Conservation (phyloP, 2,113 vertebrate genomes). For the Dipodomys merriami region DNA sequence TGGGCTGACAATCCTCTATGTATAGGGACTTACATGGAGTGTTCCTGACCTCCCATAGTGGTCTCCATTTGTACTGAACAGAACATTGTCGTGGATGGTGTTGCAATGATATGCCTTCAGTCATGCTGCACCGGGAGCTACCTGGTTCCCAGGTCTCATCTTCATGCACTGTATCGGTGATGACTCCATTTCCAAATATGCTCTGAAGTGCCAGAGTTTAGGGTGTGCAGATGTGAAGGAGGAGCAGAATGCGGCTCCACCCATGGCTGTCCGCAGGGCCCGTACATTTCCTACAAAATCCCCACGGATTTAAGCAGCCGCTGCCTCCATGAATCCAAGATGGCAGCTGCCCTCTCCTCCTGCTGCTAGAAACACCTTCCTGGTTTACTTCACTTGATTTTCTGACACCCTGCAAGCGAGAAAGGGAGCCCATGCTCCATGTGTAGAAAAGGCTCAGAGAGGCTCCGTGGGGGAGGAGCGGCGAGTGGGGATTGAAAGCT, state of each 20-base stretch:
- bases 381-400: no score
- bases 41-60: not conserved
- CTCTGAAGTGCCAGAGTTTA: accelerated
- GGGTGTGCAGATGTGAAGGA: accelerated
- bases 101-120: not conserved
- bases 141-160: accelerated
- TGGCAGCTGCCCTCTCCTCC: accelerated
- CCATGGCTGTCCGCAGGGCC: accelerated
- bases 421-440: not conserved
- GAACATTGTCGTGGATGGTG: not conserved
- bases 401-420: accelerated
- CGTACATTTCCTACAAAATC: accelerated
- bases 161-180: accelerated
- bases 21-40: no score
- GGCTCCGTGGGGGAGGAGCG: not conserved
- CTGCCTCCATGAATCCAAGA: no score
- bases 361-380: no score
- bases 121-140: accelerated
- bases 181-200: accelerated
- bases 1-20: not conserved
- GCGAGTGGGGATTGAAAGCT: accelerated
- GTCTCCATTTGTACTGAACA: not conserved
- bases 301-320: accelerated
- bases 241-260: accelerated
- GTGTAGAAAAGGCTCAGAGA: not conserved